phyloP scores from a whole-genome alignment of 2,797 vertebrate species.

The Echeneis naucrates region DNA sequence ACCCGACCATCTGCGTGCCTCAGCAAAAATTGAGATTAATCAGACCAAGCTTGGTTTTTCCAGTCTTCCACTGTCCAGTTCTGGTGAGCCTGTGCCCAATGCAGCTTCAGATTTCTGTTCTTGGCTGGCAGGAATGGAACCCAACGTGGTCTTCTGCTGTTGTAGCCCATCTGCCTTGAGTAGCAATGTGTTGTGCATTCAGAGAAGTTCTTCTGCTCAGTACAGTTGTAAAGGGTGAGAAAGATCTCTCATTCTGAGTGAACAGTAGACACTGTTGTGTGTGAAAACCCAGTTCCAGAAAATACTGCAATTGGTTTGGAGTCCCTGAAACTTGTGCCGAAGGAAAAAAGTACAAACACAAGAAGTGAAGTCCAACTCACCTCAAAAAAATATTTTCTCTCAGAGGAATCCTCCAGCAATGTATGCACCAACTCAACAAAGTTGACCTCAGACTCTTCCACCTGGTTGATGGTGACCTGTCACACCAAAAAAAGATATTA shows the following conservation, averaged over 20 bases:
- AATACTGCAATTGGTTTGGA: not conserved
- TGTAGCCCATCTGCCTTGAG: conserved; percentile 1
- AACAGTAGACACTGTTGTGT: not conserved
- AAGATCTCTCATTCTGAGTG: not conserved
- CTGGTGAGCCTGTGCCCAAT: not conserved
- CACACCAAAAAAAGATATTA: too few relatives aligned
- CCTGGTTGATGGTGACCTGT: conserved; percentile 78
- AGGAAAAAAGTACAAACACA: too few relatives aligned
- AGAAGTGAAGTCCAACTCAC: conserved; percentile 47
- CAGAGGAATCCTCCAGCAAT: conserved; percentile 71
- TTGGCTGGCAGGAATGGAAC: not conserved
- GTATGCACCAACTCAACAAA: conserved; percentile 83
- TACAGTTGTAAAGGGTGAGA: not conserved
- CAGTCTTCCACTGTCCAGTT: conserved; percentile 1
- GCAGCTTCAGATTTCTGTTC: not conserved
- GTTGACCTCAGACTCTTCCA: conserved; percentile 82
- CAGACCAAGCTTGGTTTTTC: not conserved
- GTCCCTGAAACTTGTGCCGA: not conserved
- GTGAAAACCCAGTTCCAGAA: not conserved
- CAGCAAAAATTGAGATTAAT: conserved; percentile 1
- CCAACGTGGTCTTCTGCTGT: not conserved
- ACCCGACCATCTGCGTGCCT: conserved; percentile 11
- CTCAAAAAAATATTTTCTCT: conserved; percentile 81
- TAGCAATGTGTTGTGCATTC: not conserved
- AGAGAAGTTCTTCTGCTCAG: not conserved